Conservation (phyloP, 37 sponge, comb jelly and placozoan species). For the Ephydatia muelleri region DNA sequence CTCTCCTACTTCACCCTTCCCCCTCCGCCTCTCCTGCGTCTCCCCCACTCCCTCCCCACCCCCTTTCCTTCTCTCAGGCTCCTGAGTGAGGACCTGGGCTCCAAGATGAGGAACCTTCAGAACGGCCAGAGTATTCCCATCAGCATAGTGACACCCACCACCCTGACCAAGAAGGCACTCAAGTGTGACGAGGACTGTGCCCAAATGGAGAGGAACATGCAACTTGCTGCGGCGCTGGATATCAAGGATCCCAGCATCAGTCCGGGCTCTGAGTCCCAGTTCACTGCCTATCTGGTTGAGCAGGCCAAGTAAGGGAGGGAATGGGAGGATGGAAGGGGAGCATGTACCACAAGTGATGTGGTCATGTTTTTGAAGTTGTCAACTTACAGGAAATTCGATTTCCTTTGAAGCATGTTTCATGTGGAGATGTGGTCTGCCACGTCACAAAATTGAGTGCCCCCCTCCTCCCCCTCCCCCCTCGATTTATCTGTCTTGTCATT, state of each 20-base stretch:
- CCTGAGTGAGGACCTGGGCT: conserved; percentile 45
- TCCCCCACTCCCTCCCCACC: too few relatives aligned
- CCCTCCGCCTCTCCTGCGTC: neutral
- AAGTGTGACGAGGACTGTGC: conserved; percentile 88
- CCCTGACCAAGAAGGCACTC: conserved; percentile 10
- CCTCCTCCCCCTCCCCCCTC: neutral
- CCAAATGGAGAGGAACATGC: conserved; percentile 75
- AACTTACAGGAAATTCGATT: too few relatives aligned
- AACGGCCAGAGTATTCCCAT: conserved; percentile 50
- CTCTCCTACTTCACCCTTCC: neutral
- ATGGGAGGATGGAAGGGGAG: neutral
- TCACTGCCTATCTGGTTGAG: conserved; percentile 33
- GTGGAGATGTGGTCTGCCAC: neutral
- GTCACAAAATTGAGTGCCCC: neutral
- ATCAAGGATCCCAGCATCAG: conserved; percentile 18
- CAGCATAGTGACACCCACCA: conserved; percentile 2
- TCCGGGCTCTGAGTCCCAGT: conserved; percentile 13
- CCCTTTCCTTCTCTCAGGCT: conserved; percentile 15
- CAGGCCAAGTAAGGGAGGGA: conserved; percentile 26
- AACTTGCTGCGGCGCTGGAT: conserved; percentile 43
- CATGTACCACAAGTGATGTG: neutral
- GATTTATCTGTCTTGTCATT: too few relatives aligned
- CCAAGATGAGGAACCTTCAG: conserved; percentile 54
- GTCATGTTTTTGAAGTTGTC: conserved; percentile 20
- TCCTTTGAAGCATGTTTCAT: too few relatives aligned